Evolutionary conservation across 2,888 invertebrate genomes (phyloP), one percentile per base, ranked within the genome.

Genomic region (Aporophyla nigra): DNA sequence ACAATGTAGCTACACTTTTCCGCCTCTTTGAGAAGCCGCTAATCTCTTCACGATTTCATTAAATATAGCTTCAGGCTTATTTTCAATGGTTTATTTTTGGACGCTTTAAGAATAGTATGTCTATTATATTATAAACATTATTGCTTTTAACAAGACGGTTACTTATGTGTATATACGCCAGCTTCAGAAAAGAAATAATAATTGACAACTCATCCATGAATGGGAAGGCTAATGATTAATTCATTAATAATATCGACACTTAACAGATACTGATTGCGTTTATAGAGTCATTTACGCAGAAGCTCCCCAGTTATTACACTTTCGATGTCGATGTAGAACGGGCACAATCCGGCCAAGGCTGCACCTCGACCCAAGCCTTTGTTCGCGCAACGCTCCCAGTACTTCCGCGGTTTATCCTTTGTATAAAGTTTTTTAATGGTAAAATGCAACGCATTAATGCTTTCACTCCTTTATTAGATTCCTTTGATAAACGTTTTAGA

Each of bases 351-450:
- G 96, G 96, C 92, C 96, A 96, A 96, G 96, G 96, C 91, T 91
- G 93, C 90, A 89, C 93, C 94, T 93, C 94, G 96, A 93, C 94
- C 94, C 92, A 88, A 76, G 92, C 93, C 92, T 94, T 95, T 94
- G 93, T 94, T 90, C 88, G 72, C 87, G 83, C 88, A 87, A 88
- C 87, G 90, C 89, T 90, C 90, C 91, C 91, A 91, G 91, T 93
- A 92, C 91, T 92, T 92, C 88, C 89, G 87, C 93, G 88, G 91
- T 87, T 87, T 86, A 89, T 91, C 90, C 91, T 93, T 92, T 93
- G 91, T 90, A 88, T 86, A 86, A 91, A 90, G 87, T 91, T 92
- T 91, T 89, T 86, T 86, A 87, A 84, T 76, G 78, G 49, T 65
- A 66, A 73, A 73, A 77, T 82, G 78, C 77, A 79, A 76, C 62